Evolutionary conservation across 1,140 invertebrate genomes (phyloP).

Genomic region (Hyphantria cunea): DNA sequence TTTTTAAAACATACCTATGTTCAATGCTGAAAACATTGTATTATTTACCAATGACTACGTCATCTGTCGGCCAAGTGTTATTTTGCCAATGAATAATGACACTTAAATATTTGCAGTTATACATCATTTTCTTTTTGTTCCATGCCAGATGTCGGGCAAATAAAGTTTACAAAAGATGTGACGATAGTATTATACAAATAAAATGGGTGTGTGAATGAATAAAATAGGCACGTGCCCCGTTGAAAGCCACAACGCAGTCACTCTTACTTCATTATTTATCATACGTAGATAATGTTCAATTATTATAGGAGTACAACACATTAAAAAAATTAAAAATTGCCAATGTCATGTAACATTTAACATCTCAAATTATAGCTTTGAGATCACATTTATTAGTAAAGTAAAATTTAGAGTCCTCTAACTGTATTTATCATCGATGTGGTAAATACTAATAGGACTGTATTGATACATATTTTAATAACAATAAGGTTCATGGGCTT

Average conservation of each 20-base stretch:
- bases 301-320: no score
- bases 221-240: slow-evolving; percentile 5
- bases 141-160: slow-evolving; percentile 4
- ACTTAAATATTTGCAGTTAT: slow-evolving; percentile 19
- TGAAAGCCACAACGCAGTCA: neutral
- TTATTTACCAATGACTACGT: slow-evolving; percentile 13
- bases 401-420: no score
- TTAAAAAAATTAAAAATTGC: no score
- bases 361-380: no score
- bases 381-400: no score
- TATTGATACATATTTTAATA: no score
- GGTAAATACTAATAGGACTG: no score
- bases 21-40: no score
- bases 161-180: slow-evolving; percentile 22
- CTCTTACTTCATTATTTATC: neutral
- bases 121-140: slow-evolving; percentile 20
- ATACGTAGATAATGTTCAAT: neutral
- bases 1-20: no score
- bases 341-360: no score
- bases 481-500: no score
- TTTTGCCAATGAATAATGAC: slow-evolving; percentile 14
- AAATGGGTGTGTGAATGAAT: slow-evolving; percentile 15
- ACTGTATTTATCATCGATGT: no score
- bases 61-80: slow-evolving; percentile 7
- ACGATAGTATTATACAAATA: slow-evolving; percentile 19